These are phyloP conservation scores for Amphilophus citrinellus DNA, from an alignment of 2,113 vertebrate genomes.

Conservation along the genomic window DNA sequence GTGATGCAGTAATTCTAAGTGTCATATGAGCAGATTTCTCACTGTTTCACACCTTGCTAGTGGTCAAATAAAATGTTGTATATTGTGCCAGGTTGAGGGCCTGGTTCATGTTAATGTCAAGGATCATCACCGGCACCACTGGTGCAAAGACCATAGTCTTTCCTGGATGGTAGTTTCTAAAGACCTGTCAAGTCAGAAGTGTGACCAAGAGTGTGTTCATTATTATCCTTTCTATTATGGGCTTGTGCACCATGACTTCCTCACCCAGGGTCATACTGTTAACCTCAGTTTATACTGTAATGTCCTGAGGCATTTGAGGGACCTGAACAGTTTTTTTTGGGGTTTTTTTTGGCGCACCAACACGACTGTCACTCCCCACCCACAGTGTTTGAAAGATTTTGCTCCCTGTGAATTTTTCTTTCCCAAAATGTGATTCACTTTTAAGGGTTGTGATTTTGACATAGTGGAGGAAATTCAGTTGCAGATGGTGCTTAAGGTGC, in stretches of 20 bases:
- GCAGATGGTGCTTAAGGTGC: constrained; percentile 9
- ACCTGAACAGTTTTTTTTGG: too few relatives aligned
- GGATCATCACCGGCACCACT: not conserved
- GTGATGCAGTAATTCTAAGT: not conserved
- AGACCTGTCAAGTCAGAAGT: not conserved
- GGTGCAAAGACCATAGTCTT: not conserved
- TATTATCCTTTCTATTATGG: not conserved
- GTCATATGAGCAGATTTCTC: not conserved
- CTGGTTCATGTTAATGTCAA: not conserved
- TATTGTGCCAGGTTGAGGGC: not conserved
- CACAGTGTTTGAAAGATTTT: not conserved
- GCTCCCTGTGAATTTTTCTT: not conserved
- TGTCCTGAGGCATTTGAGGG: not conserved
- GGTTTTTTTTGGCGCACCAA: too few relatives aligned
- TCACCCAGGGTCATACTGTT: not conserved
- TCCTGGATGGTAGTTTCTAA: not conserved
- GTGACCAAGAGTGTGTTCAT: not conserved
- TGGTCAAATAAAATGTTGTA: not conserved
- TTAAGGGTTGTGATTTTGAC: constrained; percentile 6
- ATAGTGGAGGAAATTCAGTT: not conserved
- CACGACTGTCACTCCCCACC: not conserved
- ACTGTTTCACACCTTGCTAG: not conserved
- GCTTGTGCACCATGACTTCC: not conserved
- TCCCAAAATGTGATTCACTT: not conserved
- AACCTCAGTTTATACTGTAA: not conserved